Base-by-base conservation (phyloP, 2,888 invertebrate species). In the Drosophila percnosoma region DNA sequence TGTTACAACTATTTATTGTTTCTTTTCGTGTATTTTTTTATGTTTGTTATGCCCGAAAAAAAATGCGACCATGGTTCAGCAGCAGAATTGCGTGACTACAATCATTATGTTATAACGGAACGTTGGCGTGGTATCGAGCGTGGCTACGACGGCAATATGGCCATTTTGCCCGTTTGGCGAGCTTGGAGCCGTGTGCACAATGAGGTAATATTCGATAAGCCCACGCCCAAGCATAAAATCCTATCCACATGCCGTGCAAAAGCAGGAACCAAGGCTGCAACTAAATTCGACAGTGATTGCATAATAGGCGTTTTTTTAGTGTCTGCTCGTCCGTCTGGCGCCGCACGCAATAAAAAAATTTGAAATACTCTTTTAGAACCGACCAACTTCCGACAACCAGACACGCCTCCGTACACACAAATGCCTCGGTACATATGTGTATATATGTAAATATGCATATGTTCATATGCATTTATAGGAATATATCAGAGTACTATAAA, bases 121-220 rank as follows among this genome's bases (percentile, higher is more conserved):
- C 93, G 96, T 90, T 96, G 96, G 96, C 94, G 97, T 90, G 96
- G 96, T 83, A 96, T 97, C 68, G 97, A 96, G 93, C 95, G 92
- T 73, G 91, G 91, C 91, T 92, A 92, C 78, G 91, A 92, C 71
- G 95, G 96, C 36, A 95, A 95, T 83, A 96, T 96, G 57, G 95
- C 95, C 67, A 96, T 97, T 74, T 93, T 97, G 67, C 96, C 96
- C 89, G 96, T 97, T 59, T 95, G 97, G 94, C 96, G 96, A 72
- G 96, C 97, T 33, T 97, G 97, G 97, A 97, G 96, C 66, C 94
- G 95, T 83, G 95, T 95, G 94, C 92, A 95, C 92, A 93, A 94
- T 88, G 95, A 96, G 92, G 96, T 95, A 93, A 92, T 92, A 83
- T 77, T 54, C 86, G 61, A 61, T 52, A 49, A 31, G 11, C 60